phyloP scores from a whole-genome alignment of 2,797 vertebrate genomes.

The Megalops cyprinoides region DNA sequence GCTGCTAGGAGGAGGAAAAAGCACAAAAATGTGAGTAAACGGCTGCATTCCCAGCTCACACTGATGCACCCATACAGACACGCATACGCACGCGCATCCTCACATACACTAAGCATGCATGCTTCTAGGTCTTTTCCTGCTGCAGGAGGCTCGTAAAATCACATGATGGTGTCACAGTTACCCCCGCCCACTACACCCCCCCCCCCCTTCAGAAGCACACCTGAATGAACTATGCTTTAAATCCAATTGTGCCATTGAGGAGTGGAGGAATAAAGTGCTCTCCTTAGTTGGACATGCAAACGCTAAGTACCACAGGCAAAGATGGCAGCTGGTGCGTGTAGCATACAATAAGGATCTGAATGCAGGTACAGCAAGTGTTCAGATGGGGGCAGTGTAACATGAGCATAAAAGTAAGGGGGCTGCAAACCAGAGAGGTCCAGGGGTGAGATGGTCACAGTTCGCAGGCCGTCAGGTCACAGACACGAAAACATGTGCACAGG shows the following conservation, averaged over 20 bases:
- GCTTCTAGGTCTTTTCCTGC: background rate
- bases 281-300: background rate
- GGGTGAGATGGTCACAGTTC: background rate
- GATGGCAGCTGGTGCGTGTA: background rate
- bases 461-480: too few species aligned
- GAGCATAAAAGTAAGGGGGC: background rate
- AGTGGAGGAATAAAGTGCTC: background rate
- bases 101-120: slow-evolving; percentile 1
- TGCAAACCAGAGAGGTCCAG: background rate
- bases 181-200: too few species aligned
- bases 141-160: background rate
- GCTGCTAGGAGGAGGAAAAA: slow-evolving; percentile 13
- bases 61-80: background rate
- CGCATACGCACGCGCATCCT: background rate
- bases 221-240: background rate
- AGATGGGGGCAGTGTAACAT: background rate
- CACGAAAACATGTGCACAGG: background rate
- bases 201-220: too few species aligned
- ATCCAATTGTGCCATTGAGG: too few species aligned
- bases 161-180: background rate
- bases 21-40: slow-evolving; percentile 23
- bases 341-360: background rate
- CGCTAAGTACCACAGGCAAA: slow-evolving; percentile 3
- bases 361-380: background rate
- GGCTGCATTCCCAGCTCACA: background rate